Percentiles rank a stretch among this genome's conserved stretches.
phyloP scores from a whole-genome alignment of 2,888 invertebrate species.

The Dorcus hopei region DNA sequence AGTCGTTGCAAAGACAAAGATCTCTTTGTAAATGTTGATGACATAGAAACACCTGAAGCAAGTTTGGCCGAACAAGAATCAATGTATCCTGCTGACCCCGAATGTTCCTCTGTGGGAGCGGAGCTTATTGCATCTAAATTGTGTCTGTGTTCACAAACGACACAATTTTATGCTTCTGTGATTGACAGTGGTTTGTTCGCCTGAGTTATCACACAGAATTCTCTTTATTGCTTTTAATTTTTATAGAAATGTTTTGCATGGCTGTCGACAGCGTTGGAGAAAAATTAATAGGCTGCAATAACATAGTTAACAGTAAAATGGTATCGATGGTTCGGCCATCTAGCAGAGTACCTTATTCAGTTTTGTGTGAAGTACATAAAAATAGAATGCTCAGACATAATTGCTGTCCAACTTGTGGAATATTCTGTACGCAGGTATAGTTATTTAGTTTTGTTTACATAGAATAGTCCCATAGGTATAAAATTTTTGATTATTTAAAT shows the following conservation, averaged over 20 bases:
- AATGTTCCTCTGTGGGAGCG: slow-evolving; percentile 29
- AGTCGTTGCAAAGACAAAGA: slow-evolving; percentile 24
- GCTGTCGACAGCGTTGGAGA: slow-evolving; percentile 75
- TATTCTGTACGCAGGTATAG: slow-evolving; percentile 82
- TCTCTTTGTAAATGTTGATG: slow-evolving; percentile 18
- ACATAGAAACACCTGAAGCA: slow-evolving; percentile 23
- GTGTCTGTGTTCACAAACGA: slow-evolving; percentile 40
- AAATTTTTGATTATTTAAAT: neutral
- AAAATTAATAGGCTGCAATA: slow-evolving; percentile 77
- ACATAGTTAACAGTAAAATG: slow-evolving; percentile 57
- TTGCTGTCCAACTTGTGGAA: slow-evolving; percentile 86
- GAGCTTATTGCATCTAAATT: slow-evolving; percentile 34
- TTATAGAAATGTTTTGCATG: slow-evolving; percentile 59
- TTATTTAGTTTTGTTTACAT: too few relatives aligned
- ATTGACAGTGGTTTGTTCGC: slow-evolving; percentile 30
- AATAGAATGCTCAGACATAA: slow-evolving; percentile 75
- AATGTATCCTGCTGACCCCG: slow-evolving; percentile 32
- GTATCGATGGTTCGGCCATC: slow-evolving; percentile 67
- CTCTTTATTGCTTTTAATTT: slow-evolving; percentile 1
- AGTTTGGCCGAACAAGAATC: slow-evolving; percentile 32
- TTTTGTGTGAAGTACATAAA: slow-evolving; percentile 76
- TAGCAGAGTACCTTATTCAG: slow-evolving; percentile 72
- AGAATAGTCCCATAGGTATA: neutral
- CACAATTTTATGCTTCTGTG: slow-evolving; percentile 32
- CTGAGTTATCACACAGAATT: neutral